Evolutionary conservation across 2,797 vertebrate species (phyloP), one percentile per base, ranked within the genome.

Genomic region (Muscicapa comitata): DNA sequence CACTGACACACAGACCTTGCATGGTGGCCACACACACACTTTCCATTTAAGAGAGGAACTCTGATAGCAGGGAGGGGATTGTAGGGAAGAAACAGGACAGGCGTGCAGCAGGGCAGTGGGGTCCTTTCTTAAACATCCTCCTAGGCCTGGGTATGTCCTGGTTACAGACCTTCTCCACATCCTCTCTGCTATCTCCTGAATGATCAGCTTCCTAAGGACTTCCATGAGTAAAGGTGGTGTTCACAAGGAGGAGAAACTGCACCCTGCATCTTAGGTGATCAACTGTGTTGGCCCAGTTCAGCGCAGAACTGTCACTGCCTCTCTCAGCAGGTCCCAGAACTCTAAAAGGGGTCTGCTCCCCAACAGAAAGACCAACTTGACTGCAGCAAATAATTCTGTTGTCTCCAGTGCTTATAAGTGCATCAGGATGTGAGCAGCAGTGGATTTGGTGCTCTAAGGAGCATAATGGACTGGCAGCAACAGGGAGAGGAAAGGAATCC

Each of bases 391-490:
- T 78, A 48, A 75, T 88, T 83, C 47, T 80, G 54, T 86, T 68
- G 35, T 89, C 72, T 91, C 20, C 47, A 24, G 54, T 12, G 26
- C 31, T 72, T 11, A 0, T 47, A 54, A 86, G 51, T 45, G 57
- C 40, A 54, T 67, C 33, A 25, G 38, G 53, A 13, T 51, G 48
- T 43, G 53, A 80, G 50, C 48, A 66, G 70, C 48, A 62, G 70
- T 68, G 43, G 38, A 55, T 95, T 91, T 93, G 86, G 66, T 45
- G 58, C 76, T 72, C 8, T 51, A 42, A 90, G 76, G 45, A n/a
- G 51, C 40, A 19, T 81, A 94, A 94, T 81, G 76, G 88, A 90
- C 79, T 88, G 55, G 70, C 63, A 95, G 89, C 77, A 92, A 90
- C 43, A 76, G 85, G 86, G 70, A 86, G 63, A 81, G 91, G 74